A percentile compares a stretch with the other conserved stretches of the same genome.
These are phyloP conservation scores for Sus scrofa DNA, from an alignment of 2,113 vertebrate genomes.

Conservation along the genomic window T2T-Sscrofa CM000827.6:33976501-33977000, in stretches of 20 bases:
- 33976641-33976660: background rate
- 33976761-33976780: background rate
- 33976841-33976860: conserved; percentile 67
- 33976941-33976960: background rate
- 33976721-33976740: background rate
- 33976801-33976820: background rate
- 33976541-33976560: no score
- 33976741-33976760: background rate
- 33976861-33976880: background rate
- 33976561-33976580: accelerated
- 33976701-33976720: background rate
- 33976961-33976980: background rate
- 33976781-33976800: background rate
- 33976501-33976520: background rate
- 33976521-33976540: background rate
- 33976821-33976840: background rate
- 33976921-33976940: background rate
- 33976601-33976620: background rate
- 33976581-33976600: no score
- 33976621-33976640: background rate
- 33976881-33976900: conserved; percentile 9
- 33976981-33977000: background rate
- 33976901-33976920: conserved; percentile 58
- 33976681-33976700: background rate
- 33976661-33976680: background rate